Conservation (phyloP, 2,797 vertebrate genomes). For the Karalla daura region DNA sequence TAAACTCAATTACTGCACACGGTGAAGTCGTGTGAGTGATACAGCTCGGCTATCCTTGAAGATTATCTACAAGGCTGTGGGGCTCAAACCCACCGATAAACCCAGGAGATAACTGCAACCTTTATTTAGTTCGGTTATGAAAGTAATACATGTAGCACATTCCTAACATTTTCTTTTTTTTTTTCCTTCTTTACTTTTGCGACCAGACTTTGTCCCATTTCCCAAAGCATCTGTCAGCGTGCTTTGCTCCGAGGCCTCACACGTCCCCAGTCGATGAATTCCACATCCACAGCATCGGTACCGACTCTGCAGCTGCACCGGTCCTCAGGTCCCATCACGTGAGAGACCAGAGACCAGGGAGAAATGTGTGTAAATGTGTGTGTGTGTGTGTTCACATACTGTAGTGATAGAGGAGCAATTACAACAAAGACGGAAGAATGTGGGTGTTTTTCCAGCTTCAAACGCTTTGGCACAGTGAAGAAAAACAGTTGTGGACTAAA, state of each 20-base stretch:
- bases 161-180: constrained; percentile 61
- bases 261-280: constrained; percentile 51
- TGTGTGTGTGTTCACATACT: too few species aligned
- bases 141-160: constrained; percentile 52
- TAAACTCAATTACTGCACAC: background rate
- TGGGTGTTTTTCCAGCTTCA: background rate
- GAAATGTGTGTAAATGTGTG: background rate
- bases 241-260: constrained; percentile 41
- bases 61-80: constrained; percentile 25
- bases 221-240: constrained; percentile 45
- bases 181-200: too few species aligned
- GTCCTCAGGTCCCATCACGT: background rate
- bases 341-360: background rate
- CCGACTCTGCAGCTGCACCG: constrained; percentile 32
- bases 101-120: constrained; percentile 2
- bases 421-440: background rate
- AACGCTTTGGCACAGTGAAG: background rate
- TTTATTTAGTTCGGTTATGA: constrained; percentile 13
- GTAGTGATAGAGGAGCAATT: background rate
- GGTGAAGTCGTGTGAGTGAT: background rate
- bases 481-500: background rate
- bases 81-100: constrained; percentile 35
- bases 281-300: constrained; percentile 1
- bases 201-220: constrained; percentile 47
- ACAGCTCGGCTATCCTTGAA: constrained; percentile 11